Conservation (phyloP, 2,888 invertebrate species). For the Conistra vaccinii region DNA sequence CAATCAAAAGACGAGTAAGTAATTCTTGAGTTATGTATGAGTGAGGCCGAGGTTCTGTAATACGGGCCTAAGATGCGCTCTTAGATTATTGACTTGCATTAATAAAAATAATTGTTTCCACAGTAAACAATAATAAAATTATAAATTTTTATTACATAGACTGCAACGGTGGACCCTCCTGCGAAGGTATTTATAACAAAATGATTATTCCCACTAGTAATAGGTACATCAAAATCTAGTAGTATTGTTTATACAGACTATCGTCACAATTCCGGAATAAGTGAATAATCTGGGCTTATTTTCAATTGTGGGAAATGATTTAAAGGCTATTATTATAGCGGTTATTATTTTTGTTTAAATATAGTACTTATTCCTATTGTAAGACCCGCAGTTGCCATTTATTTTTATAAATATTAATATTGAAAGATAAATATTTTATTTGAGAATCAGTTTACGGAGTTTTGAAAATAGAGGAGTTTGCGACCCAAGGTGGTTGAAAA, state of each 20-base stretch:
- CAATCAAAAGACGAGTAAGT: too few species aligned
- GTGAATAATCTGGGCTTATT: constrained; percentile 30
- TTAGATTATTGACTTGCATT: too few species aligned
- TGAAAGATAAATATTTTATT: constrained; percentile 11
- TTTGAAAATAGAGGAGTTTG: constrained; percentile 41
- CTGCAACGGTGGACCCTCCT: constrained; percentile 27
- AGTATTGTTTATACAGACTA: constrained; percentile 30
- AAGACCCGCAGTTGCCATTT: constrained; percentile 7
- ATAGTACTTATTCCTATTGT: constrained; percentile 6
- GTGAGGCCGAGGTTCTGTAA: too few species aligned
- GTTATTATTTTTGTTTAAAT: constrained; percentile 11
- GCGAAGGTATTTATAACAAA: constrained; percentile 43
- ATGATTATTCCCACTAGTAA: constrained; percentile 44
- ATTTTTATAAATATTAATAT: constrained; percentile 5
- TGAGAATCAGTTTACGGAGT: constrained; percentile 7
- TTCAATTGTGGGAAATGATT: constrained; percentile 34
- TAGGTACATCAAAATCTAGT: constrained; percentile 55
- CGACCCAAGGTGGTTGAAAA: constrained; percentile 56
- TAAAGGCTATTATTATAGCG: constrained; percentile 6
- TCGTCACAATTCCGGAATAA: constrained; percentile 40
- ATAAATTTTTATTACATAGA: neutral
- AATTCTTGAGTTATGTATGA: too few species aligned
- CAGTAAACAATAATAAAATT: neutral
- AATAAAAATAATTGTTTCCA: constrained; percentile 1
- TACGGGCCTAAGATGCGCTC: too few species aligned